These are phyloP conservation scores for Ceratothoa steindachneri DNA, from an alignment of 2,888 invertebrate species.

Conservation along the genomic window DNA sequence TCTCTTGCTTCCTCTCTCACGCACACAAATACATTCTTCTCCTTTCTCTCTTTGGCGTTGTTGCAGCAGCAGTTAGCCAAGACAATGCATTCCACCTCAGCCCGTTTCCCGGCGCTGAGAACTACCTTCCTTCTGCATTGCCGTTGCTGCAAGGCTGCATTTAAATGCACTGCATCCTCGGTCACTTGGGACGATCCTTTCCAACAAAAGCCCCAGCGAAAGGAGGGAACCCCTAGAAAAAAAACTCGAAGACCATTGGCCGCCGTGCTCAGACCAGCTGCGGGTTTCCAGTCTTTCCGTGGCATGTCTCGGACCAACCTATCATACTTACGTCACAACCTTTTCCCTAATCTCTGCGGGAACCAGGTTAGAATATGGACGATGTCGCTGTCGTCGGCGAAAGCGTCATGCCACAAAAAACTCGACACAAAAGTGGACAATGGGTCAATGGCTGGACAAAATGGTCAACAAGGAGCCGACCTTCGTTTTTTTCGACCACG, in stretches of 20 bases:
- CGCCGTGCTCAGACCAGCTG: conserved; percentile 9
- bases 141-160: conserved; percentile 8
- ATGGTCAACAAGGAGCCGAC: conserved; percentile 6
- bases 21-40: neutral
- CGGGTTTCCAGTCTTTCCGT: neutral
- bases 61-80: neutral
- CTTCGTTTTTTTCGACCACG: neutral
- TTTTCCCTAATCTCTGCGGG: conserved; percentile 12
- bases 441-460: conserved; percentile 10
- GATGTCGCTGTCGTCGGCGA: neutral
- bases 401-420: neutral
- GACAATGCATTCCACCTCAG: too few species aligned
- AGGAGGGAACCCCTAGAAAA: neutral
- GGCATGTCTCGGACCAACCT: neutral
- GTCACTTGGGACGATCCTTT: neutral
- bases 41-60: neutral
- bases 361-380: neutral
- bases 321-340: neutral
- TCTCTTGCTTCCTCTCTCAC: neutral
- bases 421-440: conserved; percentile 12
- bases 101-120: neutral
- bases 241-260: neutral
- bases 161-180: conserved; percentile 8
- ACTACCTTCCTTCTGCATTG: neutral
- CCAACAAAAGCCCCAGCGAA: neutral